Evolutionary conservation across 2,888 invertebrate genomes (phyloP).

Genomic region (Philereme transversata): DNA sequence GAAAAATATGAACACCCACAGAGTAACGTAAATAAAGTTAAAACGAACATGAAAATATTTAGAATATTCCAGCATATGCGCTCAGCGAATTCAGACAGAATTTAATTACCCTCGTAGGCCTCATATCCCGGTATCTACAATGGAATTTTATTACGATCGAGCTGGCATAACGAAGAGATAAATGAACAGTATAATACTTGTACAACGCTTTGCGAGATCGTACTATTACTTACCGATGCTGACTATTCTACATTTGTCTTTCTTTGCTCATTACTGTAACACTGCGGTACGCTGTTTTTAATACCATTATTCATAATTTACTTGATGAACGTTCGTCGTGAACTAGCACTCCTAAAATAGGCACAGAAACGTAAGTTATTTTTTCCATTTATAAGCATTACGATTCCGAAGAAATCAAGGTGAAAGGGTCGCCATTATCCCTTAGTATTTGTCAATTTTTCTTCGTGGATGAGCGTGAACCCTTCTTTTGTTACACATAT

Average conservation of each 20-base stretch:
- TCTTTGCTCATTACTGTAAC: conserved; percentile 27
- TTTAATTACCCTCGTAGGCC: conserved; percentile 51
- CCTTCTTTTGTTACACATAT: conserved; percentile 53
- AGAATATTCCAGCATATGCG: conserved; percentile 38
- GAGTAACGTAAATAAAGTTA: conserved; percentile 30
- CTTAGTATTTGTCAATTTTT: conserved; percentile 35
- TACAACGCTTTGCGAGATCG: conserved; percentile 2
- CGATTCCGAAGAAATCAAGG: conserved; percentile 24
- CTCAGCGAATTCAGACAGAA: conserved; percentile 46
- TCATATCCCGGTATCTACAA: conserved; percentile 43
- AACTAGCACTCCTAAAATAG: conserved; percentile 3
- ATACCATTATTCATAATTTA: conserved; percentile 29
- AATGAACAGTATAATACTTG: conserved; percentile 28
- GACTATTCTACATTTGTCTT: conserved; percentile 30
- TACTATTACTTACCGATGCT: conserved; percentile 28
- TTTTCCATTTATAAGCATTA: conserved; percentile 20
- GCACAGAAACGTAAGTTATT: conserved; percentile 11
- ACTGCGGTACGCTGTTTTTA: conserved; percentile 20
- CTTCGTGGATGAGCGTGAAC: conserved; percentile 40
- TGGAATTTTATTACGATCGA: conserved; percentile 50
- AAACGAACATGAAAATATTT: conserved; percentile 38
- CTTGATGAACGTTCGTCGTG: conserved; percentile 23
- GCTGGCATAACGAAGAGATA: conserved; percentile 25
- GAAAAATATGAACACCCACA: conserved; percentile 19
- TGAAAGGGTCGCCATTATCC: conserved; percentile 35